A percentile compares a stretch with the other conserved stretches of the same genome.
phyloP scores from a whole-genome alignment of 1,140 invertebrate genomes.

The Drosophila sechellia region DNA sequence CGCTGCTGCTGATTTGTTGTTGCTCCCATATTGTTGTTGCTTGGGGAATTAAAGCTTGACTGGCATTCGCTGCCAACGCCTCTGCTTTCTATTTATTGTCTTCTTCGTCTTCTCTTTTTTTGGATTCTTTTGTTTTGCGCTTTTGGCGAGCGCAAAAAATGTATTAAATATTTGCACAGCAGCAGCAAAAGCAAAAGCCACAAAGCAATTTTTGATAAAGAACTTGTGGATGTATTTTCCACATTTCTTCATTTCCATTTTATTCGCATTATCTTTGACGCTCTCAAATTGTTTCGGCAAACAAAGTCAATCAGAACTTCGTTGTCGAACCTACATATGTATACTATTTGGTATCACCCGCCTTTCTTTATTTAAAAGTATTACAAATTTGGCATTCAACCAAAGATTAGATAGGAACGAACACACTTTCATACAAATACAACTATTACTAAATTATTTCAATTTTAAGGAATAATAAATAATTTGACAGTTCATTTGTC shows the following conservation, averaged over 20 bases:
- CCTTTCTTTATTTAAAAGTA: neutral
- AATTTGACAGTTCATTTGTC: too few species aligned
- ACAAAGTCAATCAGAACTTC: conserved; percentile 60
- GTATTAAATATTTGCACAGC: conserved; percentile 76
- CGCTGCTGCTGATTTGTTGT: conserved; percentile 13
- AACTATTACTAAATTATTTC: neutral
- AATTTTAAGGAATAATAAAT: neutral
- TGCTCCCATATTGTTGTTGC: conserved; percentile 37
- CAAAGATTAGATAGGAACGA: neutral
- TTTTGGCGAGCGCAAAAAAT: conserved; percentile 40
- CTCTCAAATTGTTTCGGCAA: conserved; percentile 46
- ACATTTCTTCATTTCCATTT: neutral
- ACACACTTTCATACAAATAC: neutral
- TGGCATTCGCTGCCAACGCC: conserved; percentile 48
- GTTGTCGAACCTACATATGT: conserved; percentile 18
- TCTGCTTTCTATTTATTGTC: conserved; percentile 55
- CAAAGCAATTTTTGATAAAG: conserved; percentile 67
- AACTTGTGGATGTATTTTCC: conserved; percentile 40
- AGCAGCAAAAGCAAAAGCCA: conserved; percentile 30
- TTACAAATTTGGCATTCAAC: neutral
- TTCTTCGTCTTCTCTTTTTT: conserved; percentile 27
- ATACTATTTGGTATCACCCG: conserved; percentile 1
- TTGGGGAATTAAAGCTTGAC: conserved; percentile 48
- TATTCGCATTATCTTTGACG: conserved; percentile 10
- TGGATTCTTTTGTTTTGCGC: conserved; percentile 48